These are phyloP conservation scores for Aleiodes sp. DNA, from an alignment of 1,140 invertebrate genomes.

Conservation along the genomic window DNA sequence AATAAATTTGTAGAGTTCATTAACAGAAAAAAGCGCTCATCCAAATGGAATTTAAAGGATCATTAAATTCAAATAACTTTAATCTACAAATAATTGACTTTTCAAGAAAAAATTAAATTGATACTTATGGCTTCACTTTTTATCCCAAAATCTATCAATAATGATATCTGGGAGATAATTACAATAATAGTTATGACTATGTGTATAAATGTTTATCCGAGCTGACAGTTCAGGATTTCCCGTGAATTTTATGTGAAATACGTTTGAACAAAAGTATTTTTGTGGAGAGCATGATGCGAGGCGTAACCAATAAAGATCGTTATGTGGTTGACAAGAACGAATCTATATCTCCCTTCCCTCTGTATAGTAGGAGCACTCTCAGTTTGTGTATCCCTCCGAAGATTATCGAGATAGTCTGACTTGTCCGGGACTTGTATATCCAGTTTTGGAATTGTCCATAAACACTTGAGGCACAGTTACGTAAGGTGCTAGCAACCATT, in stretches of 20 bases:
- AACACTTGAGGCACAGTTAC: constrained; percentile 39
- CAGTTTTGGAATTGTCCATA: constrained; percentile 45
- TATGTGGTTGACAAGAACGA: neutral
- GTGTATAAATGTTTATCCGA: neutral
- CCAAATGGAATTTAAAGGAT: no score
- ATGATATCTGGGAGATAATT: neutral
- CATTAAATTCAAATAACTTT: no score
- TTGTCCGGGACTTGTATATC: constrained; percentile 51
- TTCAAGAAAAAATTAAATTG: no score
- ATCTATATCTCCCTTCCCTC: neutral
- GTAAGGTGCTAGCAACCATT: constrained; percentile 43
- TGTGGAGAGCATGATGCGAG: neutral
- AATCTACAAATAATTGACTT: no score
- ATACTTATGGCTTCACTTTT: no score
- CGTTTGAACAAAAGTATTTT: neutral
- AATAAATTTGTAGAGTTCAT: no score
- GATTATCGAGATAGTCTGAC: constrained; percentile 6
- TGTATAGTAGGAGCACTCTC: constrained; percentile 22
- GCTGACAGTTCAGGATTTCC: constrained; percentile 20
- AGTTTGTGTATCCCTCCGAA: constrained; percentile 13
- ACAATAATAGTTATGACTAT: neutral
- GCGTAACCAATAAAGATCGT: neutral
- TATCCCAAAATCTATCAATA: neutral
- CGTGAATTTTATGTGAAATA: constrained; percentile 11
- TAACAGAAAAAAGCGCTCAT: no score